Percentiles rank a stretch among this genome's conserved stretches.
phyloP scores from a whole-genome alignment of 1,140 invertebrate genomes.

The Diprion similis region DNA sequence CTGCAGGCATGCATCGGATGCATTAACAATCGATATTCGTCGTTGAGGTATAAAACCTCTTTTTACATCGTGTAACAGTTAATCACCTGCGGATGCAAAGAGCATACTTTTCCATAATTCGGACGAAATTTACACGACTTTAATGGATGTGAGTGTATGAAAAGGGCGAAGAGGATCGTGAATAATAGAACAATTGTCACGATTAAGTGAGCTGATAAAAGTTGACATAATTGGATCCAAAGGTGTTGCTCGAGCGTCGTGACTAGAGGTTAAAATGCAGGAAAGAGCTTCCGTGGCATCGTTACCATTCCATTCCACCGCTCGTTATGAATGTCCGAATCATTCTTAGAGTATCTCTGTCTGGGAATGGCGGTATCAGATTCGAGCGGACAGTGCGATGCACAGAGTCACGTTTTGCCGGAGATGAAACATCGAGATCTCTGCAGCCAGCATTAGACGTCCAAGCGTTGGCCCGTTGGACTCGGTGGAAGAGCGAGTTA shows the following conservation, averaged over 20 bases:
- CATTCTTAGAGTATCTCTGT: background rate
- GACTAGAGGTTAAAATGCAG: background rate
- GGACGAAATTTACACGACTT: no score
- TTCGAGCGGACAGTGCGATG: background rate
- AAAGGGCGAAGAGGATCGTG: background rate
- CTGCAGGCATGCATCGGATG: no score
- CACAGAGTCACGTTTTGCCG: slow-evolving; percentile 1
- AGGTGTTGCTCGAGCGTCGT: slow-evolving; percentile 6
- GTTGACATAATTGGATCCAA: slow-evolving; percentile 7
- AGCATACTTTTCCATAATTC: no score
- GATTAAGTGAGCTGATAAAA: background rate
- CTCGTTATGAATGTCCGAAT: slow-evolving; percentile 7
- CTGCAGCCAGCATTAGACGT: no score
- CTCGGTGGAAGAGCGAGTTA: no score
- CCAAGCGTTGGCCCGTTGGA: no score
- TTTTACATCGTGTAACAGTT: no score
- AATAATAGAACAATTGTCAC: slow-evolving; percentile 5
- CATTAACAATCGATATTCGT: no score
- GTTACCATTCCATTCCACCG: background rate
- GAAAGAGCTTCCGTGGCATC: slow-evolving; percentile 2
- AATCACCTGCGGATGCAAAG: no score
- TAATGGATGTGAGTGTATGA: no score
- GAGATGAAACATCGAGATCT: background rate
- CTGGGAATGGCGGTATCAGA: background rate
- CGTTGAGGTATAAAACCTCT: no score